Conservation (phyloP, 2,888 invertebrate genomes). For the Pherbina coryleti region DNA sequence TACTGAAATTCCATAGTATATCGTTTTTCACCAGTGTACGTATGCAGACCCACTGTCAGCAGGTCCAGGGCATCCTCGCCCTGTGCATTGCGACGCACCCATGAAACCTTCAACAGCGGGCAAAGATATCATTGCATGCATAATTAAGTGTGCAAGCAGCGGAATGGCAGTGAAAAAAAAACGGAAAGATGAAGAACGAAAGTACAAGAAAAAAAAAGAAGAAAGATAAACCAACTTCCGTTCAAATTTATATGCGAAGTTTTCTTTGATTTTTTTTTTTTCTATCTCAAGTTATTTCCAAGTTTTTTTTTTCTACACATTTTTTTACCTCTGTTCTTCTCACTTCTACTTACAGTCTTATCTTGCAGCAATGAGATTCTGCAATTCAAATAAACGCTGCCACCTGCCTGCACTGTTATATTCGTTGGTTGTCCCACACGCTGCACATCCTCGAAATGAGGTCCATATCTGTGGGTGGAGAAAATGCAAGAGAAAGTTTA, state of each 20-base stretch:
- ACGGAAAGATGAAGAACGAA: not conserved
- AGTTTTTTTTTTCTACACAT: not conserved
- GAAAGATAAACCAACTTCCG: slow-evolving; percentile 4
- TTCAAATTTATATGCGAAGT: slow-evolving; percentile 32
- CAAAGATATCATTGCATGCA: slow-evolving; percentile 41
- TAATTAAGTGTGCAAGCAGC: slow-evolving; percentile 43
- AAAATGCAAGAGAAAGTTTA: not conserved
- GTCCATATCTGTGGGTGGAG: slow-evolving; percentile 73
- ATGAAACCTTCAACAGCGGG: slow-evolving; percentile 74
- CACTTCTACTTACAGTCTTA: slow-evolving; percentile 76
- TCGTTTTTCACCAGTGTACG: slow-evolving; percentile 77
- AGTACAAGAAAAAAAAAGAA: not conserved
- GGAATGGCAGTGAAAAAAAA: not conserved
- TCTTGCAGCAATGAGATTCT: slow-evolving; percentile 81
- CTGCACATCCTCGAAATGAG: slow-evolving; percentile 75
- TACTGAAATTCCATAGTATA: slow-evolving; percentile 73
- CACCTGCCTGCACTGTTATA: slow-evolving; percentile 81
- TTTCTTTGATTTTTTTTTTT: slow-evolving; percentile 7
- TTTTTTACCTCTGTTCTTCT: not conserved
- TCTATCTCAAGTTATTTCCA: not conserved
- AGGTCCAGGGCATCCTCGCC: slow-evolving; percentile 76
- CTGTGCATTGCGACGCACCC: slow-evolving; percentile 75
- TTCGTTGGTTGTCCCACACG: slow-evolving; percentile 76
- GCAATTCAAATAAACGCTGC: slow-evolving; percentile 80
- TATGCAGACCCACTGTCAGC: slow-evolving; percentile 76